Evolutionary conservation across 2,888 invertebrate genomes (phyloP).

Genomic region (Proisotoma minuta): DNA sequence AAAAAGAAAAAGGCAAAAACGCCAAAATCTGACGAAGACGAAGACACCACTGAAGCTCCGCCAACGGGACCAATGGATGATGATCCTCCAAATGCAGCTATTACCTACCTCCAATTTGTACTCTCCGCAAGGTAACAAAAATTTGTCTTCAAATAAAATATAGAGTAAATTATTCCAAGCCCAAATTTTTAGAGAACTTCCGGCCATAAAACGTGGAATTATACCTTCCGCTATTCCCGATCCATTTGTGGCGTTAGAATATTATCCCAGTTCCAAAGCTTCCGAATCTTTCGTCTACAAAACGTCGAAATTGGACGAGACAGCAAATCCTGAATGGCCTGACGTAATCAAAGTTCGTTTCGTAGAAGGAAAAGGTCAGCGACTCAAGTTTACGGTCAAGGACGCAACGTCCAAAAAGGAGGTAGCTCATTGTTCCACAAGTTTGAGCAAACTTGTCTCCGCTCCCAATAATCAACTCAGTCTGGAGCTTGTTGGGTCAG

Average conservation of each 20-base stretch:
- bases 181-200: too few species aligned
- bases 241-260: neutral
- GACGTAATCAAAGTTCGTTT: constrained; percentile 21
- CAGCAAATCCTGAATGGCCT: constrained; percentile 21
- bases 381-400: neutral
- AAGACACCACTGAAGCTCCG: too few species aligned
- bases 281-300: neutral
- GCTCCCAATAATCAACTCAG: neutral
- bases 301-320: constrained; percentile 16
- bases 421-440: neutral
- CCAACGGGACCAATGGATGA: too few species aligned
- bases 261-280: neutral
- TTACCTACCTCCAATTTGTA: too few species aligned
- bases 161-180: too few species aligned
- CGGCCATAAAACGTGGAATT: too few species aligned
- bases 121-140: too few species aligned
- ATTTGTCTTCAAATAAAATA: too few species aligned
- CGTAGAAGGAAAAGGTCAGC: constrained; percentile 26
- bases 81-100: too few species aligned
- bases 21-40: too few species aligned
- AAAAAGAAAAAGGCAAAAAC: too few species aligned
- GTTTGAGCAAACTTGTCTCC: neutral
- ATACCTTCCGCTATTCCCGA: too few species aligned
- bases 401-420: neutral
- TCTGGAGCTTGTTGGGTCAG: neutral